Base-by-base conservation (phyloP, 2,797 vertebrate genomes). In the Bovichtus diacanthus region DNA sequence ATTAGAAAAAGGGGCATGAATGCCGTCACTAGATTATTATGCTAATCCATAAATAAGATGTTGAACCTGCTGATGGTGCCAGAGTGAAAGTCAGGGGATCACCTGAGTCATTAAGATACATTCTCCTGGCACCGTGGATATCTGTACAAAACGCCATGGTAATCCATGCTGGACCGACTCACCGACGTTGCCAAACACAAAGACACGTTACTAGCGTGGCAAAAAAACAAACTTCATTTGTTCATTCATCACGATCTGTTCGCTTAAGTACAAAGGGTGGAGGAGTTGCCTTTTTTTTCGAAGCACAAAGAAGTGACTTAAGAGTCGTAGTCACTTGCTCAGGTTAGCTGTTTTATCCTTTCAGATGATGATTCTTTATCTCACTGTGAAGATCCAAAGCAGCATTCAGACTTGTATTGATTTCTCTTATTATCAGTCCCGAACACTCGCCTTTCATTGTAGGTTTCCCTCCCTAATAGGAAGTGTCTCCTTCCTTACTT, bases 361-460 rank as follows among this genome's bases (percentile, higher is more conserved):
- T 54, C 25, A 67, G 34, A 62, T 72, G 66, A 63, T 34, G 70
- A 50, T 38, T 64, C 43, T 76, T 78, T 47, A 69, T 71, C 72
- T 70, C 13, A 25, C 70, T 41, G 41, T 68, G 43, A 69, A 46
- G 49, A 69, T 75, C 47, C 13, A 66, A 31, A 60, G 7, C n/a
- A 39, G 41, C 75, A 43, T 75, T 82, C 43, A 43, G 68, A 60
- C 78, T 29, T 31, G 19, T 55, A 76, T 85, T 29, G 71, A 86
- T 85, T 49, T n/a, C 53, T 78, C 47, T 46, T 82, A 82, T 81
- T 79, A 88, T 90, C 85, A 67, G 73, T 60, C n/a, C 59, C 21
- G 55, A 81, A 61, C 80, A 85, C 80, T 79, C 74, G 65, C 72
- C 70, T 80, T 84, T 87, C 79, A 82, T 65, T 76, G 73, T 80